phyloP scores from a whole-genome alignment of 1,140 invertebrate genomes.

The Drosophila ogumai region DNA sequence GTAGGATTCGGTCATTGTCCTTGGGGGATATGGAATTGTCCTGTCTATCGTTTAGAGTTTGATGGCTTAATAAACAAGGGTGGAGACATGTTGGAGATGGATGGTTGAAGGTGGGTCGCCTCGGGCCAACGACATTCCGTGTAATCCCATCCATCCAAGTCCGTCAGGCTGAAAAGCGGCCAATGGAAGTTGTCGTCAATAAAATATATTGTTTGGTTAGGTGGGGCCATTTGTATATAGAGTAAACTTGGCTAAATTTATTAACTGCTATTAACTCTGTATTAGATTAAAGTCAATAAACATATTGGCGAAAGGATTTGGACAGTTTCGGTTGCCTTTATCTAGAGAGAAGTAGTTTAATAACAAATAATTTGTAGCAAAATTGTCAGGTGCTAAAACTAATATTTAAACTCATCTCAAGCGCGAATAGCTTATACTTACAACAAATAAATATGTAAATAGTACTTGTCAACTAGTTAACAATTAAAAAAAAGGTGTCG shows the following conservation, averaged over 20 bases:
- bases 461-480: conserved; percentile 14
- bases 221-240: background rate
- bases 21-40: conserved; percentile 7
- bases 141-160: conserved; percentile 42
- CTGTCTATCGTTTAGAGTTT: conserved; percentile 24
- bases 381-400: background rate
- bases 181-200: conserved; percentile 29
- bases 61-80: conserved; percentile 39
- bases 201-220: conserved; percentile 10
- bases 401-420: conserved; percentile 1
- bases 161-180: conserved; percentile 16
- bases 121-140: conserved; percentile 9
- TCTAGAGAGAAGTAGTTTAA: too few species aligned
- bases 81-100: background rate
- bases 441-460: conserved; percentile 2
- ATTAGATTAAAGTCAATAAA: background rate
- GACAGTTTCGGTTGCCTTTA: background rate
- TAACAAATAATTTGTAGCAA: background rate
- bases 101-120: background rate
- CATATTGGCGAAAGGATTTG: background rate
- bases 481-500: conserved; percentile 18
- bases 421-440: background rate
- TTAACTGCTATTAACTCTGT: conserved; percentile 5
- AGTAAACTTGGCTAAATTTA: conserved; percentile 3
- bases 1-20: conserved; percentile 1